phyloP scores from a whole-genome alignment of 2,113 vertebrate genomes.

The Neotragus moschatus region DNA sequence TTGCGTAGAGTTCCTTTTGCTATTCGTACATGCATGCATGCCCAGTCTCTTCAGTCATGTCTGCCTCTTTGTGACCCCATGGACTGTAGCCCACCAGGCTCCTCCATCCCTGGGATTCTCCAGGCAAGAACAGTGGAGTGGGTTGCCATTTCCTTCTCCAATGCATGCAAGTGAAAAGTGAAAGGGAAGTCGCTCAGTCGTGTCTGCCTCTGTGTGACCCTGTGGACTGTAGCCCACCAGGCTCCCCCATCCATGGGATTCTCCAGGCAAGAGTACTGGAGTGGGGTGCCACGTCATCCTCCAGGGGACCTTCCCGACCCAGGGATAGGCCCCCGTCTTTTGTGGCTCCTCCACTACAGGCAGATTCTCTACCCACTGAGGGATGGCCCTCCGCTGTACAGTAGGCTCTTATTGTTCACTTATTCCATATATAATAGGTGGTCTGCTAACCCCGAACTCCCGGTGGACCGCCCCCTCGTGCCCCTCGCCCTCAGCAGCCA shows the following conservation, averaged over 20 bases:
- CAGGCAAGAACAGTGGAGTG: background rate
- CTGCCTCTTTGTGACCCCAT: background rate
- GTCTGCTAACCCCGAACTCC: background rate
- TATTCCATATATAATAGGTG: background rate
- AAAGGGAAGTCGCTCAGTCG: too few relatives aligned
- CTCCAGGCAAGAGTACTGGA: background rate
- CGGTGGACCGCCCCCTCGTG: background rate
- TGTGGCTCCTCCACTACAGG: background rate
- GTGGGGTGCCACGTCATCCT: background rate
- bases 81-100: background rate
- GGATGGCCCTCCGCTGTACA: background rate
- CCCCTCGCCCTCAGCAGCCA: background rate
- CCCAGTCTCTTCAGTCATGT: background rate
- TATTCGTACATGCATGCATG: background rate
- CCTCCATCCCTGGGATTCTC: background rate
- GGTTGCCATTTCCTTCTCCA: too few relatives aligned
- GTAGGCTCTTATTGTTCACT: background rate
- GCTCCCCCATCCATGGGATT: background rate
- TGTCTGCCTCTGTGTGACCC: background rate
- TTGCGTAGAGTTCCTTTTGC: background rate
- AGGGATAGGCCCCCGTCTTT: background rate
- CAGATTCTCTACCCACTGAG: background rate
- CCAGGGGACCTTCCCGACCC: background rate
- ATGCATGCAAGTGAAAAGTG: too few relatives aligned
- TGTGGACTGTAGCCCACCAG: background rate